Evolutionary conservation across 2,888 invertebrate genomes (phyloP), one percentile per base, ranked within the genome.

Genomic region (Lasioglossum leucozonium): DNA sequence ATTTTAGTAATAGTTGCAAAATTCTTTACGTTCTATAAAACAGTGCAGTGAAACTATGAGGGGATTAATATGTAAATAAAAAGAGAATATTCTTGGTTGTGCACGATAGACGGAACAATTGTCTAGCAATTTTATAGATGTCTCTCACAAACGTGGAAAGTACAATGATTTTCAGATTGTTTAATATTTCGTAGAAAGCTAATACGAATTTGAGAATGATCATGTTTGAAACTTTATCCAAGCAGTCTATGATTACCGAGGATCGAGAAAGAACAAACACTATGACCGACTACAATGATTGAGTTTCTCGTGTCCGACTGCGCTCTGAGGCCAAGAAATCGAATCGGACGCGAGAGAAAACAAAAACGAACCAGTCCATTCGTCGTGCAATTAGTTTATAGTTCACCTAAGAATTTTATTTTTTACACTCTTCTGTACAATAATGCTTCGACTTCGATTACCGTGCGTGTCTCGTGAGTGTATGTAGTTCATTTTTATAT

Each of bases 401-500:
- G 11, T 72, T 51, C 58, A 76, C 44, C 42, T 69, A 75, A 80
- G 78, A 86, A 34, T 81, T 81, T 78, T 79, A 77, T 80, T 82
- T 85, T 82, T 85, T 86, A 78, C 80, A 72, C 74, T 72, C 30
- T 75, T 44, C 72, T 81, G 65, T 81, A 80, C 42, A 62, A 80
- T 67, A 30, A 30, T 84, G 58, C 55, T 84, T 84, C 55, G 58
- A 78, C 40, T 30, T 78, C 65, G 34, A 77, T 74, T 40, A 34
- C 55, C 44, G 51, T 58, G 79, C 75, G 75, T 62, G 62, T 81
- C 42, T 69, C 26, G 62, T 76, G 40, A 67, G 71, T 80, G 71
- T 84, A 67, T 72, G 72, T 72, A 79, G 67, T 73, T 85, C 62
- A 47, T 81, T 81, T 85, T 85, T 81, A 73, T 85, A 81, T 86